Evolutionary conservation across 2,888 invertebrate genomes (phyloP), one percentile per base, ranked within the genome.

Genomic region (Lochmaea capreae): DNA sequence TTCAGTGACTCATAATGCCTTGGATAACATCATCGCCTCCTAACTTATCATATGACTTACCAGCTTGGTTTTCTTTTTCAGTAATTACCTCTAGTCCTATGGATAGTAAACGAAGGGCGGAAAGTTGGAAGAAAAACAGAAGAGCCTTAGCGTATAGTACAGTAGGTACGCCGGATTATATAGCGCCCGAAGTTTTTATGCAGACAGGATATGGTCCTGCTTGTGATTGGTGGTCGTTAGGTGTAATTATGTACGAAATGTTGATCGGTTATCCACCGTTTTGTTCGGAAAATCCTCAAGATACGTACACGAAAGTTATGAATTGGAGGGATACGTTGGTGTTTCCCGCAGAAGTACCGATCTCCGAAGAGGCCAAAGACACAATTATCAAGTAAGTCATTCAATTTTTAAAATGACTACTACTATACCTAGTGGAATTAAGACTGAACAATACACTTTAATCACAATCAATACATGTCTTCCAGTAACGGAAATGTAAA

Each of bases 171-270:
- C 99, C 99, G 3, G 99, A 99, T 89, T 99, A 99, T 87, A 99
- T 99, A 84, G 99, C 99, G 46, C 99, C 99, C 1, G 99, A 99
- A 90, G 99, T 99, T 82, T 99, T 96, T 89, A 90, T 96, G 81
- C 98, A 98, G 89, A 98, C 97, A 52, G 99, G 99, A 59, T 99
- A 99, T 88, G 97, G 97, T 4, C 95, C 97, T 66, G 95, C 97
- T 73, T 99, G 99, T 83, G 99, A 99, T 88, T 99, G 98, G 97
- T 99, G 99, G 99, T 98, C 98, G 76, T 90, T 99, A 73, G 99
- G 99, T 39, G 99, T 99, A 73, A 99, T 99, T 83, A 99, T 99
- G 99, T 99, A 99, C 89, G 99, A 99, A 89, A 99, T 99, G 99
- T 90, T 99, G 81, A 99, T 99, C 88, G 99, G 99, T 26, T 99